A percentile compares a stretch with the other conserved stretches of the same genome.
Evolutionary conservation across 2,797 vertebrate genomes (phyloP).

Genomic region (Chromobotia macracanthus): DNA sequence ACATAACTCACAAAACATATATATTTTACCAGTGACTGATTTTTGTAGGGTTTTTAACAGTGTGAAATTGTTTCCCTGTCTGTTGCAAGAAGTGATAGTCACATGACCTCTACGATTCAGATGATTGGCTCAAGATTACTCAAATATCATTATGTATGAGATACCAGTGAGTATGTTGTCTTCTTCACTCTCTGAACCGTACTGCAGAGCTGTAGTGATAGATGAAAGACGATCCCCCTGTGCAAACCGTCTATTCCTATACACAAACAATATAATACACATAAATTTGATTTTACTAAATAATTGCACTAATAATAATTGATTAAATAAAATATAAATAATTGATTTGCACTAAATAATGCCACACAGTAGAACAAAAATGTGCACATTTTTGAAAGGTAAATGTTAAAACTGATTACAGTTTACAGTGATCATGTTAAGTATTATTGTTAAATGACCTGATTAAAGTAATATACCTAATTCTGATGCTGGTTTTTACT

Average conservation of each 20-base stretch:
- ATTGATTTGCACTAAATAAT: no score
- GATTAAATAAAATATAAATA: no score
- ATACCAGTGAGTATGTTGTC: constrained; percentile 92
- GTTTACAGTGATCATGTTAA: no score
- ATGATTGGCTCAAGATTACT: background rate
- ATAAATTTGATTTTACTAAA: background rate
- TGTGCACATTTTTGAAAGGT: no score
- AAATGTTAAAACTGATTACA: no score
- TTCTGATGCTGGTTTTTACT: constrained; percentile 93
- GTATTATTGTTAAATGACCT: constrained; percentile 44
- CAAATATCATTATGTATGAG: constrained; percentile 28
- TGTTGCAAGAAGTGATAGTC: background rate
- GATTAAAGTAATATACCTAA: constrained; percentile 79
- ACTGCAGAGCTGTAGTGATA: constrained; percentile 95
- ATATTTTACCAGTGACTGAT: no score
- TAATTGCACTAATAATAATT: no score
- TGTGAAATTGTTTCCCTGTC: no score
- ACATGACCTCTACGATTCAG: background rate
- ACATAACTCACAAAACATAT: no score
- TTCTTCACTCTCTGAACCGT: constrained; percentile 97
- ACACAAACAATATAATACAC: constrained; percentile 9
- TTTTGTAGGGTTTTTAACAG: no score
- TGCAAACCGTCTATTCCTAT: constrained; percentile 89
- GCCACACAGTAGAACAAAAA: no score
- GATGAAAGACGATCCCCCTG: constrained; percentile 94